phyloP scores from a whole-genome alignment of 1,140 invertebrate species.

The Diachasma alloeum region DNA sequence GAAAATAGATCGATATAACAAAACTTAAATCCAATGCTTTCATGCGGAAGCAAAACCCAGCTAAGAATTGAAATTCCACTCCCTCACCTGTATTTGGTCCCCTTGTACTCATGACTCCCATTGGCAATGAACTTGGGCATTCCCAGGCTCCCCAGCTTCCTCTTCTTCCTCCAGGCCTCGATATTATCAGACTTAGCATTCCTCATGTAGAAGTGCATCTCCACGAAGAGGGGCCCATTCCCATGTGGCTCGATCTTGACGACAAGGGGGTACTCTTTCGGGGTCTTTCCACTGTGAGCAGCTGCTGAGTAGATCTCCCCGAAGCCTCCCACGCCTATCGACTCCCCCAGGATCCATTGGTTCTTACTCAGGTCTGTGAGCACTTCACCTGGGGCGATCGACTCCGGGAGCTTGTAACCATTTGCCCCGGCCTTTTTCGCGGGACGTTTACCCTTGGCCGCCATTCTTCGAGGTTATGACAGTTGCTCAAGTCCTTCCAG shows the following conservation, averaged over 20 bases:
- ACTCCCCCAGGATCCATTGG: constrained; percentile 84
- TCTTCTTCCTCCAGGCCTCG: constrained; percentile 75
- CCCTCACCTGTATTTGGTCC: constrained; percentile 74
- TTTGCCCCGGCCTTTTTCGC: constrained; percentile 70
- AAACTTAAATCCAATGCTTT: too few relatives aligned
- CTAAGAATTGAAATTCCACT: too few relatives aligned
- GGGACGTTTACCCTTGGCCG: constrained; percentile 51
- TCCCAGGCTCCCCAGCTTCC: constrained; percentile 79
- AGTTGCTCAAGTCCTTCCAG: too few relatives aligned
- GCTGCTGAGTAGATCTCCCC: constrained; percentile 87
- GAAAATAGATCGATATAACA: too few relatives aligned
- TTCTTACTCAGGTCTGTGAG: constrained; percentile 78
- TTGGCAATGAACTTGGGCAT: constrained; percentile 87
- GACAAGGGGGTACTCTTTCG: constrained; percentile 71
- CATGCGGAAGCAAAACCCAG: too few relatives aligned
- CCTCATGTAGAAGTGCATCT: constrained; percentile 94
- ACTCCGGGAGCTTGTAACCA: constrained; percentile 78
- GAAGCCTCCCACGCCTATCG: constrained; percentile 92
- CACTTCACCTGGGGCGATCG: constrained; percentile 78
- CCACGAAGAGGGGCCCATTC: constrained; percentile 94
- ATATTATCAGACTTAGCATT: constrained; percentile 84
- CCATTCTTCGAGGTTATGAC: constrained; percentile 40
- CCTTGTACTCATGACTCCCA: constrained; percentile 81
- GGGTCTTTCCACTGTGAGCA: constrained; percentile 61
- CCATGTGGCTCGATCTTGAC: constrained; percentile 88